Percentiles rank a stretch among this genome's conserved stretches.
Conservation (phyloP, 2,888 invertebrate species). For the Phasia obesa region DNA sequence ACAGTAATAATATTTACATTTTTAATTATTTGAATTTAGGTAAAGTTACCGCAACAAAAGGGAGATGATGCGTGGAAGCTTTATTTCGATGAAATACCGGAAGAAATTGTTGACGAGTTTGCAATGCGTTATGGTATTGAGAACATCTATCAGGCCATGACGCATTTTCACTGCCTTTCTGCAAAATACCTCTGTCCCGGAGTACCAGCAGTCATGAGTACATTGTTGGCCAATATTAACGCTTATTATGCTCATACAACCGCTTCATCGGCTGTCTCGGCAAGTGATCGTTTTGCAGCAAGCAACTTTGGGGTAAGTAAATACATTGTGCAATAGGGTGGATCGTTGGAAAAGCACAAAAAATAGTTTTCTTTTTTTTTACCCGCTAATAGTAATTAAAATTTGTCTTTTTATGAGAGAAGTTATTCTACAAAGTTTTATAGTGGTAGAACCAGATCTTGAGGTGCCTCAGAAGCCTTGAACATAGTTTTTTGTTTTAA, state of each 20-base stretch:
- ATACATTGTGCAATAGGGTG: neutral
- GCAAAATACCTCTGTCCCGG: slow-evolving; percentile 99
- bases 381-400: no score
- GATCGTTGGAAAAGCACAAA: no score
- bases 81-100: slow-evolving; percentile 98
- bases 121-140: slow-evolving; percentile 99
- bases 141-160: slow-evolving; percentile 94
- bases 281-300: slow-evolving; percentile 99
- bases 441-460: no score
- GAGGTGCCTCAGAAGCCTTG: no score
- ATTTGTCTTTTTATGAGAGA: no score
- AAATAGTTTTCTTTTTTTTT: no score
- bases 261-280: slow-evolving; percentile 98
- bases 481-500: no score
- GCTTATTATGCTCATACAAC: slow-evolving; percentile 99
- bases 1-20: neutral
- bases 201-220: slow-evolving; percentile 99
- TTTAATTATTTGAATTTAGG: slow-evolving; percentile 74
- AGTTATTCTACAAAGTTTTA: no score
- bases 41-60: slow-evolving; percentile 93
- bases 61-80: slow-evolving; percentile 99
- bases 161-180: slow-evolving; percentile 99
- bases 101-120: slow-evolving; percentile 99
- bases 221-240: slow-evolving; percentile 98
- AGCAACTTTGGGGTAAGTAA: slow-evolving; percentile 98